Percentiles rank a stretch among this genome's conserved stretches.
phyloP scores from a whole-genome alignment of 2,113 vertebrate species.

The Ellobius talpinus region DNA sequence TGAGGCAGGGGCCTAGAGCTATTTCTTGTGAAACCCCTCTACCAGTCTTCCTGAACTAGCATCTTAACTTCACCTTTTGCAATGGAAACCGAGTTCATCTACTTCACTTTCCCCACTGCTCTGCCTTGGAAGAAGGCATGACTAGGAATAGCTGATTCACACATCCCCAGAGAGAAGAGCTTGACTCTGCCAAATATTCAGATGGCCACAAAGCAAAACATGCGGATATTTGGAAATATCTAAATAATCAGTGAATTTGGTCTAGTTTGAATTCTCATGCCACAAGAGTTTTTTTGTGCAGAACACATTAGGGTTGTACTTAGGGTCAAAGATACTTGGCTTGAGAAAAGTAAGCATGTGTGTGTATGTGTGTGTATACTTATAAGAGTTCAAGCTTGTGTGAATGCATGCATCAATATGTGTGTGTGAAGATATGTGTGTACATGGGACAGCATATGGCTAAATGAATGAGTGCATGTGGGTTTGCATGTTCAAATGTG shows the following conservation, averaged over 20 bases:
- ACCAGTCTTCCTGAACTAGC: not conserved
- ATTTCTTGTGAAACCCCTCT: not conserved
- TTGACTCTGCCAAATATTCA: conserved; percentile 28
- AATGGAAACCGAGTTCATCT: not conserved
- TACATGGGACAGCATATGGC: not conserved
- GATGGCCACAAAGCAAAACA: conserved; percentile 58
- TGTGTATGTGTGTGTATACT: not conserved
- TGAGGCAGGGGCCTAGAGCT: not conserved
- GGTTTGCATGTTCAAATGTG: not conserved
- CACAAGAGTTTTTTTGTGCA: conserved; percentile 35
- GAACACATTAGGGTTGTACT: not conserved
- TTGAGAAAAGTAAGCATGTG: not conserved
- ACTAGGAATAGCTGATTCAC: conserved; percentile 59
- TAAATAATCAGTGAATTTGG: conserved; percentile 16
- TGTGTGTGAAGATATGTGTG: not conserved
- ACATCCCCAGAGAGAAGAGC: conserved; percentile 43
- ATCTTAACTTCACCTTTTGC: not conserved
- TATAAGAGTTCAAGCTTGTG: not conserved
- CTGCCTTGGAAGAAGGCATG: conserved; percentile 44
- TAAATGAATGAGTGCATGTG: not conserved
- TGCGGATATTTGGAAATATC: conserved; percentile 61
- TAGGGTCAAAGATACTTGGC: not conserved
- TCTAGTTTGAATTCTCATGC: conserved; percentile 42
- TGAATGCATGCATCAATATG: not conserved
- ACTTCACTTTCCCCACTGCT: conserved; percentile 11